Evolutionary conservation across 2,888 invertebrate genomes (phyloP).

Genomic region (Drosophila leonis): DNA sequence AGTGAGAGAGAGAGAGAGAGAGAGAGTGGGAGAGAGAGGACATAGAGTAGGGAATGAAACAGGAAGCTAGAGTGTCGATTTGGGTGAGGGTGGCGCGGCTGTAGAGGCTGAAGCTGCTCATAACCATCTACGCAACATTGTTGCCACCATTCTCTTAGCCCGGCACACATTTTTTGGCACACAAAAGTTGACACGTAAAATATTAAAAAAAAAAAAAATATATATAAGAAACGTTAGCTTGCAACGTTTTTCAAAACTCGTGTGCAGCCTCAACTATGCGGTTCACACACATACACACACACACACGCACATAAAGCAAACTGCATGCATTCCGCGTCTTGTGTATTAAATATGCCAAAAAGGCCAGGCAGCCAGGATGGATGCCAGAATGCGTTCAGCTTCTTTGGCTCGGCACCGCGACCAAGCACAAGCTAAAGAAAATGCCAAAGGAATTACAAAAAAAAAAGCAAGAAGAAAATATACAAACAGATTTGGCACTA

Average conservation of each 20-base stretch:
- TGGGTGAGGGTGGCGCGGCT: slow-evolving; percentile 6
- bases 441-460: slow-evolving; percentile 21
- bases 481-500: slow-evolving; percentile 42
- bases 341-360: slow-evolving; percentile 48
- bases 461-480: neutral
- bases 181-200: slow-evolving; percentile 77
- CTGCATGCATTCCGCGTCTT: slow-evolving; percentile 44
- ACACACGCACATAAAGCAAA: slow-evolving; percentile 1
- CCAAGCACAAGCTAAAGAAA: slow-evolving; percentile 3
- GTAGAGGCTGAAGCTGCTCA: slow-evolving; percentile 34
- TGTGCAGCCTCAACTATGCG: slow-evolving; percentile 36
- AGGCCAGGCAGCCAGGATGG: slow-evolving; percentile 25
- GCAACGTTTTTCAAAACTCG: slow-evolving; percentile 39
- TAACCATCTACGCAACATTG: slow-evolving; percentile 59
- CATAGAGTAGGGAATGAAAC: neutral
- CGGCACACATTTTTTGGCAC: slow-evolving; percentile 61
- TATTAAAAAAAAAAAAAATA: slow-evolving; percentile 55
- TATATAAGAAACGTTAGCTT: slow-evolving; percentile 12
- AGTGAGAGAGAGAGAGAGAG: neutral
- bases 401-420: slow-evolving; percentile 26
- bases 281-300: slow-evolving; percentile 26
- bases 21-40: neutral
- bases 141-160: slow-evolving; percentile 42
- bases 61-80: slow-evolving; percentile 7
- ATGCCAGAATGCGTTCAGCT: slow-evolving; percentile 36